Base-by-base conservation (phyloP, 2,113 vertebrate genomes). In the Notarius quadriscutis region DNA sequence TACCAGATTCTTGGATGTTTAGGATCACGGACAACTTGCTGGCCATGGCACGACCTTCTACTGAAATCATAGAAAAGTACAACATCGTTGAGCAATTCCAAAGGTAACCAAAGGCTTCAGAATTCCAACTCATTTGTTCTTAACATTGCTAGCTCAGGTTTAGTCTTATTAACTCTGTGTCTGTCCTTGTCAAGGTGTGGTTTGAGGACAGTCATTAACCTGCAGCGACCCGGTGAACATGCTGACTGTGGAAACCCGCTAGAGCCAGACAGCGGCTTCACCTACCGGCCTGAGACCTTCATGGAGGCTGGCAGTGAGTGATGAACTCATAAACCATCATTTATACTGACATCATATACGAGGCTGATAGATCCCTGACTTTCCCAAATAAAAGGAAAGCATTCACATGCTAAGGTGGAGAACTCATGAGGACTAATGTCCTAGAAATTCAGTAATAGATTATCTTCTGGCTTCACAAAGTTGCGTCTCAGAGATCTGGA, bases 11-110 rank as follows among this genome's bases (percentile, higher is more conserved):
- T 27, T 51, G 2, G 87, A 58, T 84, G 88, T 75, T 87, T 92
- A 99, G 98, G 98, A 95, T 99, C 87, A 99, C 97, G 72, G 97
- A 99, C 93, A 97, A 95, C 74, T 96, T 99, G 91, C 93, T 99
- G 86, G 98, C 98, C 83, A 99, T 97, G 97, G 97, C 98, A 85
- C 96, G 98, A 91, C 98, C 98, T 51, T 99, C 98, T 50, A 97
- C 97, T 30, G 97, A 99, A 93, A 93, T 97, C 74, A 97, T 98
- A 58, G 95, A 97, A 83, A 99, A 96, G 91, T 99, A 97, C 94
- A 93, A 93, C 88, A 93, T 99, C 84, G 97, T 99, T 48, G 94
- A 97, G 74, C 97, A 99, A 85, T 99, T 99, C 91, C 95, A 95
- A 90, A 96, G 96, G 98, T 99, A 95, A 55, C 4, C 4, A n/a